Percentiles rank a stretch among this genome's conserved stretches.
Evolutionary conservation across 92 coral and sea anemone species (phyloP).

Genomic region (Plumapathes pennacea): DNA sequence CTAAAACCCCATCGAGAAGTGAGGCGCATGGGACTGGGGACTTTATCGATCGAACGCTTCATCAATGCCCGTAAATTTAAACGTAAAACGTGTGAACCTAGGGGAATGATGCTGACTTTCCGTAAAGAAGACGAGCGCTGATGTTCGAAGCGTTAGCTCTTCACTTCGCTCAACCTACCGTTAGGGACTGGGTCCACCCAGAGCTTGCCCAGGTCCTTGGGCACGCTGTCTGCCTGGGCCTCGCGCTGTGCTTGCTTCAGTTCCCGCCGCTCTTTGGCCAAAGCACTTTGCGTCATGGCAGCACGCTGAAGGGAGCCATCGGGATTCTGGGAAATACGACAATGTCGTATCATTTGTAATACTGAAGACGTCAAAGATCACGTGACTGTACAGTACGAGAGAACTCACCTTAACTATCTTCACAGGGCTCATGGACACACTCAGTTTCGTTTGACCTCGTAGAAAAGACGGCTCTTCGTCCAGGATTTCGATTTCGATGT

Average conservation of each 20-base stretch:
- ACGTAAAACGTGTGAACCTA: no score
- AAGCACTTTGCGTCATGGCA: slow-evolving; percentile 97
- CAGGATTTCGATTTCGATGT: slow-evolving; percentile 84
- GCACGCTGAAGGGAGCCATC: slow-evolving; percentile 99
- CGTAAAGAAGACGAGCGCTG: no score
- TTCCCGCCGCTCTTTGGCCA: slow-evolving; percentile 95
- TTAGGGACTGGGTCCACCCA: slow-evolving; percentile 97
- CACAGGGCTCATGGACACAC: slow-evolving; percentile 96
- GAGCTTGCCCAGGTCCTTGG: slow-evolving; percentile 87
- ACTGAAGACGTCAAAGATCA: no score
- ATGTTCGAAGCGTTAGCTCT: no score
- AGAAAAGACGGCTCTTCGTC: slow-evolving; percentile 92
- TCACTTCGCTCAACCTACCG: no score
- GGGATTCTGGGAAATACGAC: slow-evolving; percentile 64
- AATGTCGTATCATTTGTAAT: no score
- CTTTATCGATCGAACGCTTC: no score
- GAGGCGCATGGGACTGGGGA: no score
- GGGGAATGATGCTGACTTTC: no score
- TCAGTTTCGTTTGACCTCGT: slow-evolving; percentile 93
- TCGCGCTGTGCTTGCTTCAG: slow-evolving; percentile 95
- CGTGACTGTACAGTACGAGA: background rate
- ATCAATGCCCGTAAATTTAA: no score
- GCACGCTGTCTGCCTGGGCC: slow-evolving; percentile 93
- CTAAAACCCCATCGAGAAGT: no score
- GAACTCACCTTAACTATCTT: slow-evolving; percentile 90